Base-by-base conservation (phyloP, 2,113 vertebrate genomes). In the Probosciger aterrimus region DNA sequence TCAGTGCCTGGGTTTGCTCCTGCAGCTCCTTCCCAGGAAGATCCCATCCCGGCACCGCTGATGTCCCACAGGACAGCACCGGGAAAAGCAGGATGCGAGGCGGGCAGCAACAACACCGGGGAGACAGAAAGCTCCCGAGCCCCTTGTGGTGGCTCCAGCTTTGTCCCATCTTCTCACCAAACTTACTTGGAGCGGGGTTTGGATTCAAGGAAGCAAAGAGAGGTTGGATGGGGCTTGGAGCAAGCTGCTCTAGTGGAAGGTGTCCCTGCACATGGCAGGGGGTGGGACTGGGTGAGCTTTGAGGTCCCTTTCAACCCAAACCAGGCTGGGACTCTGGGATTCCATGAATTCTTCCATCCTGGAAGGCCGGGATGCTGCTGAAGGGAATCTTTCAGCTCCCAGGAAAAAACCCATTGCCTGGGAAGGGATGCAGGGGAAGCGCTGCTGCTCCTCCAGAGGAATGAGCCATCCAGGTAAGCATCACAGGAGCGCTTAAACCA, bases 401-500 rank as follows among this genome's bases (percentile, higher is more conserved):
- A 27, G 28, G 24, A 41, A 7, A 1, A 78, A 27, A 50, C 5
- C 14, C 6, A 1, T 28, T 18, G 39, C 39, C 37, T 28, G 60
- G 27, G 30, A 33, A 1, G 9, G 33, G 59, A 53, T 10, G 9
- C 8, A 2, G 41, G 52, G 24, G 25, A 23, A 59, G 39, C 2
- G 2, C 33, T 11, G 39, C 62, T 55, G 47, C 46, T 49, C 20
- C 23, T 52, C 57, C 57, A 41, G 50, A 55, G 24, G 62, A 85
- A 63, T 0, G 4, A 71, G 30, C 23, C n/a, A 31, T 7, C 27
- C 2, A 9, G 47, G 35, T 2, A 11, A 60, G 31, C 62, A 20
- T 6, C 62, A 27, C 25, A 7, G 0, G 3, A 52, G 71, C 62
- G 10, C 22, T 27, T 10, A 43, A 37, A 31, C 18, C 0, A 0